These are phyloP conservation scores for Thymelicus acteon DNA, from an alignment of 2,888 invertebrate species.

Conservation along the genomic window DNA sequence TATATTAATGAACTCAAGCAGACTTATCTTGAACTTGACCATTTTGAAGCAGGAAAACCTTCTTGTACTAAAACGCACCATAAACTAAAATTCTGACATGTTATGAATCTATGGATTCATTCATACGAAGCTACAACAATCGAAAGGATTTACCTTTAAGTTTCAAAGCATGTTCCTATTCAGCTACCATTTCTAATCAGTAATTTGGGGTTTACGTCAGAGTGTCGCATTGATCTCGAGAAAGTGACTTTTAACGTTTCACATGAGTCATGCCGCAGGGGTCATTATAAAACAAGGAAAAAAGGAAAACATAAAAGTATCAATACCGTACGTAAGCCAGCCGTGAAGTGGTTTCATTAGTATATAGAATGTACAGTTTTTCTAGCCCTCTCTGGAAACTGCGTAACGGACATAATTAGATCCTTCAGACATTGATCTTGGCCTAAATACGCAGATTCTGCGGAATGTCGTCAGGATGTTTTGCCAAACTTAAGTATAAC, in stretches of 20 bases:
- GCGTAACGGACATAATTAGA: constrained; percentile 61
- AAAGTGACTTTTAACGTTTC: constrained; percentile 52
- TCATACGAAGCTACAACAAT: constrained; percentile 10
- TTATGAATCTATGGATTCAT: constrained; percentile 34
- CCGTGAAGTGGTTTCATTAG: background rate
- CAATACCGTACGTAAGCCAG: background rate
- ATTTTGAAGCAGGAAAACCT: background rate
- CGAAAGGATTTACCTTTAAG: background rate
- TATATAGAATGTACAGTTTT: constrained; percentile 4
- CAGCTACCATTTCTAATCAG: background rate
- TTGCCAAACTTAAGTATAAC: constrained; percentile 55
- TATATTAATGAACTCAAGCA: too few relatives aligned
- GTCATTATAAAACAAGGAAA: constrained; percentile 45
- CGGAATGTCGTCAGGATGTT: constrained; percentile 69
- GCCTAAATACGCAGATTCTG: constrained; percentile 71
- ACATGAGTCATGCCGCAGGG: constrained; percentile 57
- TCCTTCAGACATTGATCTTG: constrained; percentile 69
- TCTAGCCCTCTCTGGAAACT: constrained; percentile 46
- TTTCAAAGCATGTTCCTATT: background rate
- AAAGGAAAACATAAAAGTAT: constrained; percentile 43
- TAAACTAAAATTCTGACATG: constrained; percentile 31
- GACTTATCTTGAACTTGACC: background rate
- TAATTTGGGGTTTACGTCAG: constrained; percentile 24
- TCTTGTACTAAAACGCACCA: constrained; percentile 15
- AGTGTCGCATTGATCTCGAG: constrained; percentile 33